phyloP scores from a whole-genome alignment of 37 sponge, comb jelly and placozoan species.

The Geodia barretti region DNA sequence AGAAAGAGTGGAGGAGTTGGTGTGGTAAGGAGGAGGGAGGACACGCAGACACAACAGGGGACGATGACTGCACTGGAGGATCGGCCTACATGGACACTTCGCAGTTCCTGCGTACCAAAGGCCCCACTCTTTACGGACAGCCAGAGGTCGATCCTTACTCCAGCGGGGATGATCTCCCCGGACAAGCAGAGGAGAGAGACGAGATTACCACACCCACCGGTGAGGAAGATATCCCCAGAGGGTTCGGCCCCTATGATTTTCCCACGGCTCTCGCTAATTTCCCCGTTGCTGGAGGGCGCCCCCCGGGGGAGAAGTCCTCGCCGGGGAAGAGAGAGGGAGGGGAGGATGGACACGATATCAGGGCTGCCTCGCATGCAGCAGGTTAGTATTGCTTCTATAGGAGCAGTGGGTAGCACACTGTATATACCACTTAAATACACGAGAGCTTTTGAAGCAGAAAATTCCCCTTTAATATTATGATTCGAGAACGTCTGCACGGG shows the following conservation, averaged over 20 bases:
- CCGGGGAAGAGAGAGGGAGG: neutral
- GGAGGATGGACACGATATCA: neutral
- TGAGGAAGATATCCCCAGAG: neutral
- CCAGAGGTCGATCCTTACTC: neutral
- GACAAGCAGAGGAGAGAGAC: neutral
- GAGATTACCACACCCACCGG: neutral
- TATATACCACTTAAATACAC: too few relatives aligned
- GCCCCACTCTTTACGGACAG: neutral
- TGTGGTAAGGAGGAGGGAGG: too few relatives aligned
- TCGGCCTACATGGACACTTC: conserved; percentile 45
- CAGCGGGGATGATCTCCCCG: neutral
- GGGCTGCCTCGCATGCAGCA: neutral
- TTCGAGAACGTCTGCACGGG: too few relatives aligned
- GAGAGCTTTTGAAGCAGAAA: too few relatives aligned
- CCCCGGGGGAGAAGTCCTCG: too few relatives aligned
- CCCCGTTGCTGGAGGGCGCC: too few relatives aligned
- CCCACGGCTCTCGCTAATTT: neutral
- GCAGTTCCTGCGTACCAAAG: conserved; percentile 5
- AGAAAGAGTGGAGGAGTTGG: too few relatives aligned
- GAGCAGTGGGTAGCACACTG: too few relatives aligned
- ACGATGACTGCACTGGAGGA: conserved; percentile 35
- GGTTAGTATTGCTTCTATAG: too few relatives aligned
- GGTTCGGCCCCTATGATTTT: neutral
- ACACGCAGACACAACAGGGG: neutral
- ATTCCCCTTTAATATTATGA: too few relatives aligned